Evolutionary conservation across 2,797 vertebrate species (phyloP).

Genomic region (Peromyscus nudipes): DNA sequence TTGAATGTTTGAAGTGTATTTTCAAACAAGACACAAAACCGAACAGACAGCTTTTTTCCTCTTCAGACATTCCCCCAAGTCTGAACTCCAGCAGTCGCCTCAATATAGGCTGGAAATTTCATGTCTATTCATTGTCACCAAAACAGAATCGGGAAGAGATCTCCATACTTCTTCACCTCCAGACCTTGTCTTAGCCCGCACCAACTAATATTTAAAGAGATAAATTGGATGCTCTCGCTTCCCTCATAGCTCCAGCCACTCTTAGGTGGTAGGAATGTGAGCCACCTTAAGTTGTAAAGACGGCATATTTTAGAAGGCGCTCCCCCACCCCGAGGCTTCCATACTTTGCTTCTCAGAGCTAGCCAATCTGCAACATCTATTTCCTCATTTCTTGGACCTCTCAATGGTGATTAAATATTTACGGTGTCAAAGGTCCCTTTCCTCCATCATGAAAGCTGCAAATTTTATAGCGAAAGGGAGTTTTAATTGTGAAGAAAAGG

Average conservation of each 20-base stretch:
- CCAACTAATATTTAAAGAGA: conserved; percentile 37
- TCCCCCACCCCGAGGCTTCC: conserved; percentile 1
- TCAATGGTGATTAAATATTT: conserved; percentile 80
- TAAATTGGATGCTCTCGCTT: background rate
- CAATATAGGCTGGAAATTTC: conserved; percentile 56
- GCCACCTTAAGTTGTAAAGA: conserved; percentile 66
- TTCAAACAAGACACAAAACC: conserved; percentile 77
- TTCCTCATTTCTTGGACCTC: conserved; percentile 62
- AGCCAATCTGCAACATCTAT: conserved; percentile 62
- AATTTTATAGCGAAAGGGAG: conserved; percentile 64
- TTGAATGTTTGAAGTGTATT: conserved; percentile 75
- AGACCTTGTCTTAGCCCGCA: background rate
- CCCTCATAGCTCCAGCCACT: background rate
- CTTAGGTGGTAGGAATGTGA: conserved; percentile 22
- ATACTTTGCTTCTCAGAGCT: conserved; percentile 60
- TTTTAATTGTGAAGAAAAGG: conserved; percentile 56
- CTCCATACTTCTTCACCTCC: background rate
- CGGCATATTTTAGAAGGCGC: background rate
- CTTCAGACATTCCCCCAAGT: conserved; percentile 45
- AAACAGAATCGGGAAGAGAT: conserved; percentile 54
- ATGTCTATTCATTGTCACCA: conserved; percentile 59
- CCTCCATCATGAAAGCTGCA: conserved; percentile 52
- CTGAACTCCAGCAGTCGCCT: conserved; percentile 37
- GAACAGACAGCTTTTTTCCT: conserved; percentile 59
- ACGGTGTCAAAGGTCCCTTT: background rate